Percentiles rank a stretch among this genome's conserved stretches.
phyloP scores from a whole-genome alignment of 1,140 invertebrate species.

The Littorina saxatilis region DNA sequence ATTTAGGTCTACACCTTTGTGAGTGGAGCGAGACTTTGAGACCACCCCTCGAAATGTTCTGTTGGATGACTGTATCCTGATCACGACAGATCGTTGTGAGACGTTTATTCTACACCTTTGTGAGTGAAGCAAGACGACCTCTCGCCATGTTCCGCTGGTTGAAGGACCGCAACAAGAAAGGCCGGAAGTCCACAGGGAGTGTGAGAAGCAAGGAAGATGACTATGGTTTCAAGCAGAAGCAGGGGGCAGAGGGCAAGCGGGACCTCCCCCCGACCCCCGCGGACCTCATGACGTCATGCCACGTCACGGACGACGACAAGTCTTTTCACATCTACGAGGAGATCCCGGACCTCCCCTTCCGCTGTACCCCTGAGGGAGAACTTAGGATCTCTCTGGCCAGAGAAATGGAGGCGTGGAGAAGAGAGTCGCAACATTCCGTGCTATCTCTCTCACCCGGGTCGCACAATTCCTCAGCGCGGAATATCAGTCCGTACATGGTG shows the following conservation, averaged over 20 bases:
- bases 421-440: not conserved
- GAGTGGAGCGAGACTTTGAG: not conserved
- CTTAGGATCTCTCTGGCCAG: conserved; percentile 18
- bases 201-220: conserved; percentile 48
- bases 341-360: conserved; percentile 51
- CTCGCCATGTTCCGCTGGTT: conserved; percentile 60
- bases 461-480: not conserved
- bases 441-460: not conserved
- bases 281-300: not conserved
- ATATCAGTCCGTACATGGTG: conserved; percentile 42
- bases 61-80: not conserved
- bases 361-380: conserved; percentile 27
- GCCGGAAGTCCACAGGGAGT: conserved; percentile 35
- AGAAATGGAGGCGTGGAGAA: conserved; percentile 35
- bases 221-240: conserved; percentile 54
- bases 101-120: not conserved
- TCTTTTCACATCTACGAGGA: conserved; percentile 61
- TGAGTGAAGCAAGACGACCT: not conserved
- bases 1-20: too few relatives aligned
- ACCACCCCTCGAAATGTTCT: not conserved
- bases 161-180: conserved; percentile 51
- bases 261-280: conserved; percentile 40
- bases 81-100: not conserved
- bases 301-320: conserved; percentile 41
- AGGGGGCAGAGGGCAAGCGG: conserved; percentile 14